Evolutionary conservation across 2,113 vertebrate genomes (phyloP).

Genomic region (Nipponia nippon): DNA sequence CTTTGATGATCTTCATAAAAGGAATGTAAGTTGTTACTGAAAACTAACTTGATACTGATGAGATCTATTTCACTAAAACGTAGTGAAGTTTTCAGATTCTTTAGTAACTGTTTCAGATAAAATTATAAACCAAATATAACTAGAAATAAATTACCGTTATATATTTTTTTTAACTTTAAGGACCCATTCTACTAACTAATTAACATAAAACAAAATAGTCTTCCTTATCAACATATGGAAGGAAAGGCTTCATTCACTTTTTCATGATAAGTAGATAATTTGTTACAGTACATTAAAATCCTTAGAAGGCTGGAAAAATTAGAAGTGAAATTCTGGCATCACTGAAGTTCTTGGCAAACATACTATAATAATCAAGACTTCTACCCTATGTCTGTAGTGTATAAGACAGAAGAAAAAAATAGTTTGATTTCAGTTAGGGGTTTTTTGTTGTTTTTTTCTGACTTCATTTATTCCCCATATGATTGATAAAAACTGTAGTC

Average conservation of each 20-base stretch:
- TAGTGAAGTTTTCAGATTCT: background rate
- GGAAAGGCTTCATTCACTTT: background rate
- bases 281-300: background rate
- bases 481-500: background rate
- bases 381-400: background rate
- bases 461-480: background rate
- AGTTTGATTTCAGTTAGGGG: background rate
- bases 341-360: background rate
- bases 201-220: background rate
- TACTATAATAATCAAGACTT: background rate
- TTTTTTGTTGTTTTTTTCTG: background rate
- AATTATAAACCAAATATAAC: background rate
- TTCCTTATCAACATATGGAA: background rate
- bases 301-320: background rate
- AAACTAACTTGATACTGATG: background rate
- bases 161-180: background rate
- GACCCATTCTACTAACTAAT: background rate
- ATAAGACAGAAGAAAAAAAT: background rate
- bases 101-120: background rate
- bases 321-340: background rate
- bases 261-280: background rate
- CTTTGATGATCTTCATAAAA: background rate
- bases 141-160: background rate
- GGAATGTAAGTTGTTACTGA: background rate
- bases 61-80: background rate